Base-by-base conservation (phyloP, 2,888 invertebrate genomes). In the Microctonus aethiopoides region DNA sequence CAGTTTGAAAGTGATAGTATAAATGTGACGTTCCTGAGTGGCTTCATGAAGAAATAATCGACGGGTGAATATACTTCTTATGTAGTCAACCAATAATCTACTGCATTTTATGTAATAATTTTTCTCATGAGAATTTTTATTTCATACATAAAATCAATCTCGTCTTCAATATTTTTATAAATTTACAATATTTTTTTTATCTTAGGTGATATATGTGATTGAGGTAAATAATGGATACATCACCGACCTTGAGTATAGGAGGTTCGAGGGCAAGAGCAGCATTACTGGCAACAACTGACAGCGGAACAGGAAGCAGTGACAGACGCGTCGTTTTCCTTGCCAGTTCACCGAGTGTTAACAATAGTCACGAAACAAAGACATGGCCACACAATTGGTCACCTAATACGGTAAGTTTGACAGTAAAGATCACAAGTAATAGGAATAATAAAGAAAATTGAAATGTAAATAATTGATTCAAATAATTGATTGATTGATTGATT, bases 311-410 rank as follows among this genome's bases (percentile, higher is more conserved):
- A 74, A 83, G 80, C 71, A 77, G 79, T 72, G 86, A 86, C 70
- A 82, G 86, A 68, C 84, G 86, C 22, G 86, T 86, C 72, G 85
- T 86, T 72, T 86, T 86, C 77, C 81, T 84, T 72, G 84, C 84
- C 6, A 84, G 84, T 71, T 77, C 78, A 56, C 76, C 77, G 66
- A 73, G 72, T 51, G 71, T 73, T 41, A 65, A 72, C 24, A 75
- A 70, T 39, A 78, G 75, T 67, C 82, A 83, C 72, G 86, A 86
- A 73, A 84, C 83, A 16, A 82, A 83, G 69, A 86, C 86, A 62
- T 86, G 86, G 86, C 86, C 86, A 46, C 86, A 86, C 76, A 81
- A 86, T 67, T 86, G 86, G 86, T 84, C 86, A 16, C 86, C 86
- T 16, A 83, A 84, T 64, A 78, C 83, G 83, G 86, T 84, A 70